Evolutionary conservation across 2,113 vertebrate species (phyloP), one percentile per base, ranked within the genome.

Genomic region (Nestor notabilis): DNA sequence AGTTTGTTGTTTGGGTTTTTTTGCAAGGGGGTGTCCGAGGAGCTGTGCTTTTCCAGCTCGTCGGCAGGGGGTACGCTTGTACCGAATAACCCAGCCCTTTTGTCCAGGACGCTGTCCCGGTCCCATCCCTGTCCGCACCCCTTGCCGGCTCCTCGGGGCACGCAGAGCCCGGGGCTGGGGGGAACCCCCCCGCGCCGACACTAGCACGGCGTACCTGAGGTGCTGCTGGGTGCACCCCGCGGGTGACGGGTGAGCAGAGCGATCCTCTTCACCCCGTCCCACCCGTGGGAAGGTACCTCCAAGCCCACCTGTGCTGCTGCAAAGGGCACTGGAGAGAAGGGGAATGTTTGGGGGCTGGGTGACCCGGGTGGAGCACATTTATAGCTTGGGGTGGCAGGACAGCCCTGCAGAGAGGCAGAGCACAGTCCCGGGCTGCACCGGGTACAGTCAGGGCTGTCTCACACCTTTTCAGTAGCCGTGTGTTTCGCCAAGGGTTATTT

Each of bases 51-150:
- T 93, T 37, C 80, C 95, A 80, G 77, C 93, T 93, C 78, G 89
- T 96, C 96, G 92, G 95, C 95, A 96, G 97, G 95, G 97, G 95
- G 94, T 84, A 97, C 9, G 87, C 89, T 92, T 87, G 92, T 71
- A 96, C 95, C 71, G 93, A 90, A 72, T 50, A 94, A 97, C 33
- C 60, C 76, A 74, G 49, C 63, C 43, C 64, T 93, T 87, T 84
- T 69, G 77, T 18, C 49, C 72, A 17, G 83, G 64, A 72, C 69
- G 37, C 47, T 23, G 28, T 20, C 56, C 28, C 7, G 11, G 39
- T 37, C 43, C 70, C 47, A 33, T 13, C 19, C 29, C 17, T 8
- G 14, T 12, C n/a, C 9, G 20, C 33, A 15, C 23, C 33, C 33
- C 13, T 17, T 25, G 58, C 15, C 58, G 44, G 44, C 44, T 44